Evolutionary conservation across 2,888 invertebrate species (phyloP), one percentile per base, ranked within the genome.

Genomic region (Diloba caeruleocephala): DNA sequence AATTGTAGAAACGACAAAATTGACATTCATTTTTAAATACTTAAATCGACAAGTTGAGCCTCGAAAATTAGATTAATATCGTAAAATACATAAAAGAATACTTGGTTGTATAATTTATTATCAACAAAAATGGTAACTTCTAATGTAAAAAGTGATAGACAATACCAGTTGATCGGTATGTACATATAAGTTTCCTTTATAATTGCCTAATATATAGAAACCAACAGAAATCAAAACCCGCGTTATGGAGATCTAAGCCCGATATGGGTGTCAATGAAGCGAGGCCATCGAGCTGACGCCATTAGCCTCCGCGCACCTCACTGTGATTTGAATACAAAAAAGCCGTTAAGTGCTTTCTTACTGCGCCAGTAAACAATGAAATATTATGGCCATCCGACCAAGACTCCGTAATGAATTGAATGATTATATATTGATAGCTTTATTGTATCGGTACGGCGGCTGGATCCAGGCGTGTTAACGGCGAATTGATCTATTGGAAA

Each of bases 321-420:
- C 60, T 88, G 92, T 90, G 92, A 88, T 90, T 88, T 87, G 92
- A 92, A 92, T 92, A 89, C 84, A 65, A 81, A 88, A 88, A 72
- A 70, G 73, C 71, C 64, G 56, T 72, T 85, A 82, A 87, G 79
- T 84, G 84, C 85, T 89, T 84, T 85, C 82, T 84, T 79, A 75
- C 73, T 56, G 68, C 79, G 61, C 68, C 75, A 39, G 75, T 78
- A 74, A 82, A 81, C 79, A 79, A 83, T 78, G 65, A 72, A 69
- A 66, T 67, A 65, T 69, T 64, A 70, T 62, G 66, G 58, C 44
- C 58, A 41, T 43, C 55, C 52, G 32, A 54, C 52, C 43, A 46
- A 54, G 57, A 63, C 68, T 52, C 42, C 33, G 52, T 62, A 61
- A 72, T 65, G 58, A 59, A 70, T 61, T 63, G 51, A n/a, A 59